Evolutionary conservation across 1,140 invertebrate species (phyloP), one percentile per base, ranked within the genome.

Genomic region (Globodera rostochiensis): DNA sequence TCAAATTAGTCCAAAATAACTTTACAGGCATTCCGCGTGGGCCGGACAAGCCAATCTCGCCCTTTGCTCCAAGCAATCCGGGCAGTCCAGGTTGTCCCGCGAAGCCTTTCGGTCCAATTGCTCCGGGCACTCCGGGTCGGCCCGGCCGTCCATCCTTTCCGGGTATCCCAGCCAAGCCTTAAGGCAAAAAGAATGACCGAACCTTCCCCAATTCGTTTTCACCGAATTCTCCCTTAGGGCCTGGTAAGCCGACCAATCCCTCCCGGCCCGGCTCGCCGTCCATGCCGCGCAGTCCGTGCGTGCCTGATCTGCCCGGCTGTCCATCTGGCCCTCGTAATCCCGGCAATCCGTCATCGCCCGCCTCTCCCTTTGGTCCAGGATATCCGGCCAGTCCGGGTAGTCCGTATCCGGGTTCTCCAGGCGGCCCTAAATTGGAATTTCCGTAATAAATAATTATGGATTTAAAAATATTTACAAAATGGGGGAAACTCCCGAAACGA

Each of bases 351-450:
- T 77, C 79, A 8, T 36, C 7, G 7, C 78, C 80, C 73, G 21
- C 19, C n/a, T 82, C 80, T 5, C 81, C 81, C 69, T 83, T 76
- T 47, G 73, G 19, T 13, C 87, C 84, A 74, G 83, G 81, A n/a
- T 80, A 50, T 60, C 90, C 89, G 36, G 75, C 36, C n/a, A 79
- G 15, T 15, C 92, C 93, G 6, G 88, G 80, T 67, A 84, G 21
- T 53, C 93, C 93, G 79, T 82, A 76, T 57, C 80, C 82, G 4
- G 66, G 74, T 7, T 70, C 45, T 25, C 85, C 84, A 36, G 82
- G 84, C 6, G 64, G 3, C 47, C 84, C 84, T 80, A 36, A 45
- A 80, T 4, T 3, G 45, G 6, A 67, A 19, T n/a, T 45, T 77
- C 67, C 6, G 47, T 46, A 46, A 11, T 21, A n/a, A 60, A 45